These are phyloP conservation scores for Neodontobutis hainanensis DNA, from an alignment of 2,113 vertebrate species.

Conservation along the genomic window DNA sequence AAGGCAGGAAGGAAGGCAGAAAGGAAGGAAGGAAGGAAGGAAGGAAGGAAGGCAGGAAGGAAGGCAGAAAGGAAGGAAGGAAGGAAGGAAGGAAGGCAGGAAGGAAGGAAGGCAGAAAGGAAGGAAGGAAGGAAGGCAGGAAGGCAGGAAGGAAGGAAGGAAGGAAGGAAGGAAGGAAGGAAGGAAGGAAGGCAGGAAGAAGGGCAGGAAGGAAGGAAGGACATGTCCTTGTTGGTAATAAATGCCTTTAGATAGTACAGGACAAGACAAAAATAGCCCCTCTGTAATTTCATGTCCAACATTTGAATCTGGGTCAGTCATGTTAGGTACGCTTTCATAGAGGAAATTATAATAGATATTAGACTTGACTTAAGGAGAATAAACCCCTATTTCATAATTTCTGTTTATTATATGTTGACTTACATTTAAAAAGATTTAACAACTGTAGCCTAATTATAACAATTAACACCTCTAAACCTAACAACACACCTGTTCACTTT, in stretches of 20 bases:
- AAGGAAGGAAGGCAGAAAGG: slow-evolving; percentile 40
- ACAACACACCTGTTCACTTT: no score
- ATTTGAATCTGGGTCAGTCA: not conserved
- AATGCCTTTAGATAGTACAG: slow-evolving; percentile 50
- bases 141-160: slow-evolving; percentile 27
- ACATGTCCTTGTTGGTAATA: slow-evolving; percentile 64
- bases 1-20: slow-evolving; percentile 9
- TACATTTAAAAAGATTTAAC: no score
- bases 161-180: slow-evolving; percentile 48
- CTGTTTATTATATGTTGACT: no score
- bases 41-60: not conserved
- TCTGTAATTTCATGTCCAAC: not conserved
- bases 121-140: slow-evolving; percentile 48
- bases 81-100: not conserved
- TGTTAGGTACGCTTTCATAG: no score
- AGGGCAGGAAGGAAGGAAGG: slow-evolving; percentile 8
- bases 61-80: slow-evolving; percentile 57
- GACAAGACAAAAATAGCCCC: slow-evolving; percentile 18
- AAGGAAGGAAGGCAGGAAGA: no score
- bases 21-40: slow-evolving; percentile 12
- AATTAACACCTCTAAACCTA: no score
- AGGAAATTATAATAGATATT: no score
- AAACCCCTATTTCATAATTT: no score
- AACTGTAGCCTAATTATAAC: no score
- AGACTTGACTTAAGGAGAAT: no score